Evolutionary conservation across 2,888 invertebrate genomes (phyloP).

Genomic region (Macrophya alboannulata): DNA sequence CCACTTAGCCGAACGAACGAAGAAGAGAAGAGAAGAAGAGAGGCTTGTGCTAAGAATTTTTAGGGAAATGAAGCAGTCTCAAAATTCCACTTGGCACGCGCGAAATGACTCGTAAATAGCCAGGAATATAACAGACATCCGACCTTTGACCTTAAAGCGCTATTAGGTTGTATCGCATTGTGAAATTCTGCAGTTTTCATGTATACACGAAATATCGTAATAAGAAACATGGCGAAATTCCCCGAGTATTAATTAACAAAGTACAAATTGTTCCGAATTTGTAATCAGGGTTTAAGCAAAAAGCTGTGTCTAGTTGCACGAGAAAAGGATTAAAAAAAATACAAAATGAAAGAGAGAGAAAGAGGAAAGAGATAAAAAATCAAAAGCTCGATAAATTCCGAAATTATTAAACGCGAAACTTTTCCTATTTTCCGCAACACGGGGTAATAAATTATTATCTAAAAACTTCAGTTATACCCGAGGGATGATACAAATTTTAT

Average conservation of each 20-base stretch:
- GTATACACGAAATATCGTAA: neutral
- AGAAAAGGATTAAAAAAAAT: too few species aligned
- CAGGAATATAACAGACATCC: neutral
- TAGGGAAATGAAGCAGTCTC: slow-evolving; percentile 38
- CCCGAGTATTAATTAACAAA: neutral
- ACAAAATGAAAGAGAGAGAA: too few species aligned
- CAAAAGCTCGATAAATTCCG: slow-evolving; percentile 6
- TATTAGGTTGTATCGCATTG: neutral
- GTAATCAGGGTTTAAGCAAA: neutral
- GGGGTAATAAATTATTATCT: neutral
- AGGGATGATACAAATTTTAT: neutral
- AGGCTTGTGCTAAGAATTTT: neutral
- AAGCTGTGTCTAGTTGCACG: neutral
- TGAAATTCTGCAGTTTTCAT: neutral
- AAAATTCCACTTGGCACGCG: slow-evolving; percentile 49
- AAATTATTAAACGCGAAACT: neutral
- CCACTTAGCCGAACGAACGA: slow-evolving; percentile 20
- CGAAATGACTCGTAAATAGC: slow-evolving; percentile 48
- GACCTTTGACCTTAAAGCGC: slow-evolving; percentile 2
- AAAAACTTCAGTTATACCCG: neutral
- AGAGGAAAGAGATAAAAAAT: neutral
- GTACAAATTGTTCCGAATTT: neutral
- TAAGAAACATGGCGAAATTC: neutral
- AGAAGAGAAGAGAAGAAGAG: neutral
- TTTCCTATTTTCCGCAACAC: neutral